Conservation (phyloP, 2,113 vertebrate genomes). For the Serinus canaria region DNA sequence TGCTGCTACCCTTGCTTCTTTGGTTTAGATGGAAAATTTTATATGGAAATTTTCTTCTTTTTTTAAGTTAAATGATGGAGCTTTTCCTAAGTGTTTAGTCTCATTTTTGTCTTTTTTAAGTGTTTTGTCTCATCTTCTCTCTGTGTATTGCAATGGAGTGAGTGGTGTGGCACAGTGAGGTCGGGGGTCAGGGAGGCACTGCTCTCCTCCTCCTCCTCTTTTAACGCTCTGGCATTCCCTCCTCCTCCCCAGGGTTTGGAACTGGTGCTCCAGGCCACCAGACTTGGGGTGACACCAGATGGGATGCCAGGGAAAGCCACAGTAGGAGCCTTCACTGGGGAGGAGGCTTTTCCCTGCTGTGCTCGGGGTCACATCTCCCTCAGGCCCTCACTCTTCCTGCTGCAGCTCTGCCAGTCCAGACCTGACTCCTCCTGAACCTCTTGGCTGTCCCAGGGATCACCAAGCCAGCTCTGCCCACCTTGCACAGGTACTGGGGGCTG, state of each 20-base stretch:
- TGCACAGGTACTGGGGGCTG: not conserved
- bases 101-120: no score
- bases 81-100: not conserved
- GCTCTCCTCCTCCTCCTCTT: not conserved
- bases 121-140: not conserved
- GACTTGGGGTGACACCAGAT: rapidly evolving
- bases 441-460: not conserved
- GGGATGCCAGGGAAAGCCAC: rapidly evolving
- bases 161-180: not conserved
- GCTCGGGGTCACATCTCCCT: not conserved
- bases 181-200: not conserved
- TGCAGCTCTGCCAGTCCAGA: not conserved
- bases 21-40: not conserved
- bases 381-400: no score
- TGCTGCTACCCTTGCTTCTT: not conserved
- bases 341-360: not conserved
- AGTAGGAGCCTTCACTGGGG: not conserved
- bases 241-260: no score
- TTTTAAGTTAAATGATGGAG: not conserved
- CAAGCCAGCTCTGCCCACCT: rapidly evolving
- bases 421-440: not conserved
- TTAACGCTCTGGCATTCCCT: not conserved
- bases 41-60: not conserved
- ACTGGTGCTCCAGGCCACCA: not conserved
- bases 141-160: no score